These are phyloP conservation scores for Lutjanus argentimaculatus DNA, from an alignment of 2,797 vertebrate genomes.

Conservation along the genomic window DNA sequence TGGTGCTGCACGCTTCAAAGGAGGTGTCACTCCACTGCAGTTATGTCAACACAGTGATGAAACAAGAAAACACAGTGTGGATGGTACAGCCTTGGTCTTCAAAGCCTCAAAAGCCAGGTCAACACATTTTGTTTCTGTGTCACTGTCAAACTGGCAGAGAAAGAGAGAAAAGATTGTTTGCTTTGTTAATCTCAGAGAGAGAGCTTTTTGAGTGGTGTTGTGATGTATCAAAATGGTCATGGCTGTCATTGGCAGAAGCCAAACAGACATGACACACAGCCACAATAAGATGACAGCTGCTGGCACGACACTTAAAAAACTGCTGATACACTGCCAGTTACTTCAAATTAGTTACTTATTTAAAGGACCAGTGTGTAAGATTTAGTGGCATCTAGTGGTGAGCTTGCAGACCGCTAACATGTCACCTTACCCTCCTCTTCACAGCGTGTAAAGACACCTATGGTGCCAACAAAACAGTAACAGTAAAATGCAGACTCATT, in stretches of 20 bases:
- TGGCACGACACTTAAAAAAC: conserved; percentile 29
- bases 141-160: conserved; percentile 50
- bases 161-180: conserved; percentile 45
- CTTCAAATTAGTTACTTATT: conserved; percentile 26
- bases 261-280: conserved; percentile 40
- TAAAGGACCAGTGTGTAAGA: background rate
- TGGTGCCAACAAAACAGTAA: too few species aligned
- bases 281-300: conserved; percentile 37
- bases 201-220: conserved; percentile 55
- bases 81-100: conserved; percentile 68
- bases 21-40: conserved; percentile 73
- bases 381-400: too few species aligned
- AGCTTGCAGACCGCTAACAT: too few species aligned
- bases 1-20: conserved; percentile 73
- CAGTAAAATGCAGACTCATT: too few species aligned
- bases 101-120: conserved; percentile 63
- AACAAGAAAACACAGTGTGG: conserved; percentile 71
- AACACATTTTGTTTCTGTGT: conserved; percentile 73
- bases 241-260: conserved; percentile 49
- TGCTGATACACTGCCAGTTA: conserved; percentile 18
- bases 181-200: conserved; percentile 60
- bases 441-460: too few species aligned
- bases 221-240: conserved; percentile 47
- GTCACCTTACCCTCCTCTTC: too few species aligned
- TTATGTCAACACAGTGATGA: conserved; percentile 79